Evolutionary conservation across 2,113 vertebrate species (phyloP).

Genomic region (Calcarius ornatus): DNA sequence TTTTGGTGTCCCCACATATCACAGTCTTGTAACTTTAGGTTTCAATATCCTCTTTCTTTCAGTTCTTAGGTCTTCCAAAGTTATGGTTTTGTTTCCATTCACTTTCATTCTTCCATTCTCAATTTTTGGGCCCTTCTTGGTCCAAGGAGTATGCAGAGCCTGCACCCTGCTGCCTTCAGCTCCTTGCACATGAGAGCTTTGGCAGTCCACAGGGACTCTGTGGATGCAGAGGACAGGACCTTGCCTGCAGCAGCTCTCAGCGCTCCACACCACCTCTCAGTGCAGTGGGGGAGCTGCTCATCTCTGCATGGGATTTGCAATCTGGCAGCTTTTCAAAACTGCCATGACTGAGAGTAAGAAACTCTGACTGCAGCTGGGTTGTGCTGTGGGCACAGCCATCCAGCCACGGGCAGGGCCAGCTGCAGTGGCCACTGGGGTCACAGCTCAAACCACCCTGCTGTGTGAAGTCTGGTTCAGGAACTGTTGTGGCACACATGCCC

Average conservation of each 20-base stretch:
- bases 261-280: background rate
- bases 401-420: background rate
- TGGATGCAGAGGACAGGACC: background rate
- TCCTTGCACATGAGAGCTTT: background rate
- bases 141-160: background rate
- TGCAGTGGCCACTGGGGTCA: background rate
- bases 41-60: background rate
- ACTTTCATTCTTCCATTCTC: background rate
- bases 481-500: background rate
- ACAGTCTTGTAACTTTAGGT: background rate
- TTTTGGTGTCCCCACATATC: background rate
- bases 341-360: background rate
- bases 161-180: background rate
- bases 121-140: background rate
- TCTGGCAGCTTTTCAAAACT: background rate
- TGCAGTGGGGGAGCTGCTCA: accelerated
- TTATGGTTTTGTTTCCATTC: background rate
- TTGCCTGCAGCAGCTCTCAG: background rate
- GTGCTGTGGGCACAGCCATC: background rate
- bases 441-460: background rate
- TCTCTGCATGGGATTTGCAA: background rate
- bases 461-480: background rate
- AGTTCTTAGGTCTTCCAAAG: background rate
- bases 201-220: background rate
- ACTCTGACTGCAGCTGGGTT: background rate